Evolutionary conservation across 2,888 invertebrate genomes (phyloP).

Genomic region (Dilophus febrilis): DNA sequence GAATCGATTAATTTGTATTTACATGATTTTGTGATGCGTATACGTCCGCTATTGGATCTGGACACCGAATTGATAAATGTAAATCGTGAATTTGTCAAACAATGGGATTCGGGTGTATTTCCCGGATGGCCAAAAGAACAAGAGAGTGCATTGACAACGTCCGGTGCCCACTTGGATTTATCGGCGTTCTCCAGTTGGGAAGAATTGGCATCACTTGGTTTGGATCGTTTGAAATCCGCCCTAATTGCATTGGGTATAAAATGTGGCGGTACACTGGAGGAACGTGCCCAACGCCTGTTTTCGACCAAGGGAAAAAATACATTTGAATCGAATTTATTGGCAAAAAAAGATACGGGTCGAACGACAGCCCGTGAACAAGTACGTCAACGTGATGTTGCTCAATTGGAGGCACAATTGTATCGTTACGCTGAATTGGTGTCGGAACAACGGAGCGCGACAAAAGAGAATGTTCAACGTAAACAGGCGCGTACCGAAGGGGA

Average conservation of each 20-base stretch:
- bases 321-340: slow-evolving; percentile 77
- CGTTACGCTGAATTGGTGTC: slow-evolving; percentile 69
- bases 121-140: slow-evolving; percentile 97
- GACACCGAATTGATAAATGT: slow-evolving; percentile 61
- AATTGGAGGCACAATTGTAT: slow-evolving; percentile 79
- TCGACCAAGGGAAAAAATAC: slow-evolving; percentile 90
- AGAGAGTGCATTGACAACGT: slow-evolving; percentile 79
- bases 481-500: slow-evolving; percentile 92
- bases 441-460: slow-evolving; percentile 75
- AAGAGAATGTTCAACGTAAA: slow-evolving; percentile 96
- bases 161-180: slow-evolving; percentile 94
- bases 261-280: slow-evolving; percentile 95
- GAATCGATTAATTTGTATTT: slow-evolving; percentile 70
- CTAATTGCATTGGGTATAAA: slow-evolving; percentile 92
- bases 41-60: slow-evolving; percentile 74
- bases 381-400: slow-evolving; percentile 73
- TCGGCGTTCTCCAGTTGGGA: slow-evolving; percentile 95
- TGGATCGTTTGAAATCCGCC: slow-evolving; percentile 94
- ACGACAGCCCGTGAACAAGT: slow-evolving; percentile 33
- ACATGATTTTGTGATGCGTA: slow-evolving; percentile 61
- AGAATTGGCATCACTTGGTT: slow-evolving; percentile 88
- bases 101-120: slow-evolving; percentile 79
- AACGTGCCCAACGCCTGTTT: slow-evolving; percentile 90
- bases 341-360: slow-evolving; percentile 58
- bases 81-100: slow-evolving; percentile 60